These are phyloP conservation scores for Ptilonorhynchus violaceus DNA, from an alignment of 2,113 vertebrate genomes.

Conservation along the genomic window DNA sequence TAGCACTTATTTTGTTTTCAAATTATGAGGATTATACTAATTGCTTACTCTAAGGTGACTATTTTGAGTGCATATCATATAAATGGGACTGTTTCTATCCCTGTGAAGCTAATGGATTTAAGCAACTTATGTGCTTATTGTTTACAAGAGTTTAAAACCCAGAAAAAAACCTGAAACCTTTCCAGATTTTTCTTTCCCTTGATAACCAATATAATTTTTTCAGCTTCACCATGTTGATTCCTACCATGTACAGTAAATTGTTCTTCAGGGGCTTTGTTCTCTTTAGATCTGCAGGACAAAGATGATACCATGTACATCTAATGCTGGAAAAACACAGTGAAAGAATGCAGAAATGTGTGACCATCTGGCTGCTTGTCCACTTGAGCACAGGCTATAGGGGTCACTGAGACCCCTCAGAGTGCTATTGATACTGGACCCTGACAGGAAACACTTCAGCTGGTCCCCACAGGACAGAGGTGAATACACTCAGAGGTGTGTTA, in stretches of 20 bases:
- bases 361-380: slow-evolving; percentile 76
- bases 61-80: background rate
- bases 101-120: background rate
- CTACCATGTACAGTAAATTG: background rate
- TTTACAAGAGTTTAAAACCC: background rate
- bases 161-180: background rate
- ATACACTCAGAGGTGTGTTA: slow-evolving; percentile 40
- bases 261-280: background rate
- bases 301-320: slow-evolving; percentile 8
- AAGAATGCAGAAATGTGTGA: slow-evolving; percentile 68
- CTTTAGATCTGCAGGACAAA: slow-evolving; percentile 29
- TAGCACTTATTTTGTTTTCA: background rate
- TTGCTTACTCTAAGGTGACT: background rate
- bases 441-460: slow-evolving; percentile 74
- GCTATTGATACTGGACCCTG: slow-evolving; percentile 59
- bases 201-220: background rate
- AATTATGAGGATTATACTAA: background rate
- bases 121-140: background rate
- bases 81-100: background rate
- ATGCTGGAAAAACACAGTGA: slow-evolving; percentile 65
- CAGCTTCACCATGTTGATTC: background rate
- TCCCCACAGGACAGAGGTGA: slow-evolving; percentile 45
- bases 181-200: background rate
- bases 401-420: slow-evolving; percentile 73
- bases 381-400: slow-evolving; percentile 77